Base-by-base conservation (phyloP, 1,140 invertebrate species). In the Drosophila sproati region DNA sequence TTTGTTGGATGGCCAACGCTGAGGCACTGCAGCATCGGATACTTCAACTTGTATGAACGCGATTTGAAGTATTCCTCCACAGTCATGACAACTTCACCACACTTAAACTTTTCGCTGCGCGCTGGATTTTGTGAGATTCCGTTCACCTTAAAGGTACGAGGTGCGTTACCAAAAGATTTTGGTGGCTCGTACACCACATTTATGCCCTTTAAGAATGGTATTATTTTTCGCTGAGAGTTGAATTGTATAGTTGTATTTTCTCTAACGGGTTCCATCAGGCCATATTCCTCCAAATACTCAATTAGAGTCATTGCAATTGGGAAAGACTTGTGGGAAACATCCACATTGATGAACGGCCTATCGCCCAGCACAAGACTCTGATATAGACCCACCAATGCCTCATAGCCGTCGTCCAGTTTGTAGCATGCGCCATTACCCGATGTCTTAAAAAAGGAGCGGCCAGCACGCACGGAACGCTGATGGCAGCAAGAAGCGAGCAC, bases 291-390 rank as follows among this genome's bases (percentile, higher is more conserved):
- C 3, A 92, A 93, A 74, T 91, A 89, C 3, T 94, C 83, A 5
- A 94, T 59, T 29, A 95, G 69, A 0, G 59, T 31, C 77, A 94
- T 93, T 2, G 83, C 39, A n/a, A 77, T 94, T 0, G 95, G 95
- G 76, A 96, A 96, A 4, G 94, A 95, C 88, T 96, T 96, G 80
- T 96, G 95, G 0, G 94, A 94, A 47, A 96, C 95, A 92, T 97
- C 96, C 37, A 97, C 93, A 91, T 97, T 97, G 2, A 97, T 91
- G 34, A 82, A 88, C 0, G 96, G 94, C 73, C 93, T 94, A 92
- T 95, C 95, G 0, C 96, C 96, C 47, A 96, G 92, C 70, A 96
- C 94, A 0, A 95, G 95, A 1, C 95, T 96, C 81, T 96, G 96
- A 90, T 95, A 97, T 48, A 96, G 93, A 0, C 96, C 96, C 47